Evolutionary conservation across 2,113 vertebrate species (phyloP).

Genomic region (Condylura cristata): DNA sequence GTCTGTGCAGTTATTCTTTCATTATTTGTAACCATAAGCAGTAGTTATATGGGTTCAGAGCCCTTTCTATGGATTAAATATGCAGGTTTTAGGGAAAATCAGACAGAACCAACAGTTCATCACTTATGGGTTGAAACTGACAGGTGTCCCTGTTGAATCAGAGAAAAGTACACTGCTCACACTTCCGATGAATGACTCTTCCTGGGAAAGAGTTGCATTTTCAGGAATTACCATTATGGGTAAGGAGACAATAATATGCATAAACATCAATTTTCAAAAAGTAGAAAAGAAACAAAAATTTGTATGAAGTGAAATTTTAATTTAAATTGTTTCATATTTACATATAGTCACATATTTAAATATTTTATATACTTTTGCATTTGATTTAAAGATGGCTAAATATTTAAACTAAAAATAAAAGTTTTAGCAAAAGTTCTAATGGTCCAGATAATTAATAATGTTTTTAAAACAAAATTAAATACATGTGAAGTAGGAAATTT

Average conservation of each 20-base stretch:
- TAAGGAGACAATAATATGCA: not conserved
- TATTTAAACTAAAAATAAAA: not conserved
- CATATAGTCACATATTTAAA: not conserved
- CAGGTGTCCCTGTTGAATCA: not conserved
- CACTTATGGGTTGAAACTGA: not conserved
- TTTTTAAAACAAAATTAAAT: constrained; percentile 17
- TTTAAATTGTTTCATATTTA: not conserved
- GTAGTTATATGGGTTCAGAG: not conserved
- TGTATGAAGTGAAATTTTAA: not conserved
- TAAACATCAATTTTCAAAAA: not conserved
- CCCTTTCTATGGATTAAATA: not conserved
- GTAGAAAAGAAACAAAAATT: not conserved
- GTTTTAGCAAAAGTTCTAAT: not conserved
- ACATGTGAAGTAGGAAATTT: not conserved
- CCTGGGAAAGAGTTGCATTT: not conserved
- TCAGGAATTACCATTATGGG: not conserved
- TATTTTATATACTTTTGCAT: not conserved
- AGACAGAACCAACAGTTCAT: not conserved
- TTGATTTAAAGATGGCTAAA: not conserved
- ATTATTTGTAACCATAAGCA: not conserved
- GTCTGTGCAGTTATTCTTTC: not conserved
- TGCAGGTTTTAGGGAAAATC: not conserved
- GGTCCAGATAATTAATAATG: not conserved
- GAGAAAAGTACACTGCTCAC: not conserved
- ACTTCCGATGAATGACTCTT: not conserved